Evolutionary conservation across 2,113 vertebrate species (phyloP).

Genomic region (Phocoena phocoena): DNA sequence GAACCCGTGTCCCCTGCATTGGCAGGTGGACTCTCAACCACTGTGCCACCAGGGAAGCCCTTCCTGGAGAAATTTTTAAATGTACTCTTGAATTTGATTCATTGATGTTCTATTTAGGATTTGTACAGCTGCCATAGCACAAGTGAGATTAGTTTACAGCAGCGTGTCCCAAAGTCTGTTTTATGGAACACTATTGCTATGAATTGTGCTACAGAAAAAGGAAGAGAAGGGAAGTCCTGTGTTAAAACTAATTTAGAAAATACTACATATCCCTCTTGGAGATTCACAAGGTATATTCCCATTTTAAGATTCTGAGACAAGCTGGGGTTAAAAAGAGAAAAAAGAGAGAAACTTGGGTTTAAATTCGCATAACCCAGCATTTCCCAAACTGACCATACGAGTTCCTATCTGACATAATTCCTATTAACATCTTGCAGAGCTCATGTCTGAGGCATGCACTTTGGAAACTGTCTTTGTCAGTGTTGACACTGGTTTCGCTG

Average conservation of each 20-base stretch:
- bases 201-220: neutral
- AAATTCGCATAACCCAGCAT: neutral
- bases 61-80: neutral
- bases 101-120: neutral
- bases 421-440: neutral
- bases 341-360: neutral
- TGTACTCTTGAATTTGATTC: neutral
- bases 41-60: no score
- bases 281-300: neutral
- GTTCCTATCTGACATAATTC: neutral
- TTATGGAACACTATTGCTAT: neutral
- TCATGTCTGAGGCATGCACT: neutral
- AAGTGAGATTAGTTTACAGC: neutral
- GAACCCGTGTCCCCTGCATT: no score
- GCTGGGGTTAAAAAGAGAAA: neutral
- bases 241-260: neutral
- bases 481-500: neutral
- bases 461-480: neutral
- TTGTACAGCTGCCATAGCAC: neutral
- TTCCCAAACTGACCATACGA: neutral
- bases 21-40: no score
- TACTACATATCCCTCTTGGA: neutral
- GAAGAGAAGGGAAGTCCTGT: neutral
- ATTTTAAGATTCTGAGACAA: neutral
- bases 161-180: neutral